Base-by-base conservation (phyloP, 1,140 invertebrate species). In the Cataglyphis hispanica region DNA sequence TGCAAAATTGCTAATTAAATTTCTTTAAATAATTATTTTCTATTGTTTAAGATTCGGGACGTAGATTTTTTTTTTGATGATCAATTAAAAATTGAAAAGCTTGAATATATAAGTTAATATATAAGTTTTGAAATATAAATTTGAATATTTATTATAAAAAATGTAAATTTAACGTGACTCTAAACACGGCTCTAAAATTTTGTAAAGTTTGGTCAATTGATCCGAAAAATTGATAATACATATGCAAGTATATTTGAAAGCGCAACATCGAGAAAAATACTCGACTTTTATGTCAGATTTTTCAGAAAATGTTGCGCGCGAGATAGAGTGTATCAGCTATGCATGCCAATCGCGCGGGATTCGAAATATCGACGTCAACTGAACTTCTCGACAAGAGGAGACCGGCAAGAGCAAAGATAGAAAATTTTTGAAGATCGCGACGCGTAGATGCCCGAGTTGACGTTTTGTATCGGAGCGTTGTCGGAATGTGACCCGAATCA, bases 401-500 rank as follows among this genome's bases (percentile, higher is more conserved):
- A 64, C 31, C 43, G 37, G 60, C 37, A n/a, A n/a, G 60, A 85
- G 31, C 61, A 3, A 69, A 86, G 76, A 86, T 56, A 69, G 58
- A 63, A 85, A 86, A 86, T 60, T 86, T 75, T 74, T 75, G 43
- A 75, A 84, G 75, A 61, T 67, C 77, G 67, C 64, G 25, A 22
- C 53, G 58, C 56, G 72, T 67, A 37, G 63, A 85, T 43, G 61
- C 34, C 50, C 11, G 50, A 67, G 37, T 10, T 31, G 64, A 56
- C 34, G 16, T 56, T 37, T 25, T 77, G 77, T 80, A 80, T 88
- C 63, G 87, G 19, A 34, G 50, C 74, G 70, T 67, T 50, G 31
- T 8, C 53, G 86, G 67, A 85, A 72, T 78, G 80, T 46, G 81
- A 78, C 86, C 80, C 53, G 50, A 84, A 84, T 87, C 61, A 34